Evolutionary conservation across 2,797 vertebrate species (phyloP), one percentile per base, ranked within the genome.

Genomic region (Galago senegalensis): DNA sequence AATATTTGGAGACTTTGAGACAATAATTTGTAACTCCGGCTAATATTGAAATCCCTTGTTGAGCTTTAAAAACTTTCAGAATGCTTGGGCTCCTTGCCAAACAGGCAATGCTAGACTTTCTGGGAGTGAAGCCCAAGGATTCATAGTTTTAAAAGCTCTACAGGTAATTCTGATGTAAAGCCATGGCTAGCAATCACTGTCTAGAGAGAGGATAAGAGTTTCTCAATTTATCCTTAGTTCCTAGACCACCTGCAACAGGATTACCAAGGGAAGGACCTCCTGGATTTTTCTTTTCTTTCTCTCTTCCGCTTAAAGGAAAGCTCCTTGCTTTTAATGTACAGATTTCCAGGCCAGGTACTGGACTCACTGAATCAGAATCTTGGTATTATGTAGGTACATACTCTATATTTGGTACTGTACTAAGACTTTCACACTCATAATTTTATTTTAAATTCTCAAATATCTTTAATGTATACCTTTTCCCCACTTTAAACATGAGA

Each of bases 1-100:
- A 90, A 43, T 95, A 94, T 61, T 61, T 82, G n/a, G 87, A 86
- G 73, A 89, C 1, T 85, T 61, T 81, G 31, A 95, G 75, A 70
- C 82, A 81, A 46, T 27, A 21, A 69, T 94, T 82, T 18, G 69
- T 67, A 60, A 72, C 11, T 93, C 75, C 93, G 10, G 3, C n/a
- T 81, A 61, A 56, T n/a, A 63, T 7, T 63, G 18, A 25, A 85
- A 77, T 79, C 17, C 69, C 2, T 69, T 80, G 80, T 49, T n/a
- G 53, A 77, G 4, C 60, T 88, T 92, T 40, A 4, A 69, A 90
- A 92, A 53, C 23, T 77, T 77, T 49, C 31, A 34, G 7, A 81
- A 77, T 75, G 25, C 31, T 81, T 94, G 34, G 65, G 14, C 20
- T 85, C 8, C 10, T 79, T 86, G 70, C 53, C 23, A 93, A 63